Base-by-base conservation (phyloP, 2,888 invertebrate genomes). In the Pollenia griseotomentosa region DNA sequence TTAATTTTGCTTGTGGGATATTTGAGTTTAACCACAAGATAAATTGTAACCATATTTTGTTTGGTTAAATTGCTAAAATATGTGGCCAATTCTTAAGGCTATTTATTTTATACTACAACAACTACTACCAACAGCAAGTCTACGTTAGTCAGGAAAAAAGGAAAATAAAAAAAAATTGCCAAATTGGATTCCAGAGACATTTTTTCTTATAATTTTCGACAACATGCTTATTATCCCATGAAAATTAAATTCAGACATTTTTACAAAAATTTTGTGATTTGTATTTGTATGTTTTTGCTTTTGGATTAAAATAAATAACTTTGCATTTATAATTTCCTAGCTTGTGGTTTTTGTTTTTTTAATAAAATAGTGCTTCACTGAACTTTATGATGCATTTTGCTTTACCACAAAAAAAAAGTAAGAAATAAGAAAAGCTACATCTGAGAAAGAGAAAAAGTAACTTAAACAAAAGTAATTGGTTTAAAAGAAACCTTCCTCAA, bases 41-140 rank as follows among this genome's bases (percentile, higher is more conserved):
- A 87, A 82, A 84, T 87, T 80, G 77, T 77, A 70, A 82, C 73
- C 77, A 81, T 81, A 81, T 74, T 81, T 78, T 68, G 63, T 81
- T 78, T 63, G 83, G 51, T 68, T 63, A 82, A 86, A 74, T 86
- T 83, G 71, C 81, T 83, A 48, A 83, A 86, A 83, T 81, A 81
- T 84, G 73, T 87, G 74, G 84, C 81, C 81, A 87, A 74, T 78
- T 48, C 87, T 63, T 78, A 44, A 68, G 84, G 84, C 74, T 78
- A 82, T 87, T 87, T 78, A 63, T 84, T 84, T 73, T 53, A n/a
- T 16, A 16, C 51, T 19, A n/a, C 46, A 63, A 70, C 48, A 23
- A 48, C 44, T 44, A 75, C 48, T 16, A 14, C 57, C 44, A 23
- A 12, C n/a, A 63, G 14, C 1, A 33, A 44, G 42, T 44, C 42